phyloP scores from a whole-genome alignment of 2,888 invertebrate species.

The Sepioteuthis lessoniana region DNA sequence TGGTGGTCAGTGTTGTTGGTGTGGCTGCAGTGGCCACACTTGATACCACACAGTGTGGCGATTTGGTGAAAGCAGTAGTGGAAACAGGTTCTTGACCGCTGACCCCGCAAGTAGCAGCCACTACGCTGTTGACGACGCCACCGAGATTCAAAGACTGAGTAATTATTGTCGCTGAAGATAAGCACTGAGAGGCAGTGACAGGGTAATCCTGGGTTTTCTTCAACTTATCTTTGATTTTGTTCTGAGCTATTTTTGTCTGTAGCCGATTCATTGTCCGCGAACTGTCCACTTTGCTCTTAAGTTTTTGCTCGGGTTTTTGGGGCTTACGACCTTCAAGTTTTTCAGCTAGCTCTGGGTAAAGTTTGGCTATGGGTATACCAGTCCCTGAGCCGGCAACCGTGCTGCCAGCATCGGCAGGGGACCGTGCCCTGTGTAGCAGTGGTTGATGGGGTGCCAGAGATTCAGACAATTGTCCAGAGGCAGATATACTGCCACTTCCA shows the following conservation, averaged over 20 bases:
- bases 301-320: constrained; percentile 56
- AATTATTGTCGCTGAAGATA: neutral
- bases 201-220: constrained; percentile 61
- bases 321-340: constrained; percentile 70
- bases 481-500: neutral
- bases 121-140: neutral
- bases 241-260: constrained; percentile 75
- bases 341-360: constrained; percentile 73
- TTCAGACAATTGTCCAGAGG: constrained; percentile 10
- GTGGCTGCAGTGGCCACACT: neutral
- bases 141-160: constrained; percentile 41
- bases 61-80: constrained; percentile 39
- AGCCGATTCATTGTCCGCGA: constrained; percentile 75
- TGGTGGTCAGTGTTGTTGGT: constrained; percentile 37
- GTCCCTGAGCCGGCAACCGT: constrained; percentile 49
- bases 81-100: constrained; percentile 39
- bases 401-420: constrained; percentile 37
- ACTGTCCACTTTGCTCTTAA: constrained; percentile 64
- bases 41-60: neutral
- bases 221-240: constrained; percentile 74
- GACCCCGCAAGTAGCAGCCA: constrained; percentile 35
- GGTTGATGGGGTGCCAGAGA: constrained; percentile 40
- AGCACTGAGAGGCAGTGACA: constrained; percentile 39
- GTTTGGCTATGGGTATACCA: constrained; percentile 68
- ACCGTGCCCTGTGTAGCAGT: constrained; percentile 43